phyloP scores from a whole-genome alignment of 2,113 vertebrate genomes.

The Sceloporus undulatus region DNA sequence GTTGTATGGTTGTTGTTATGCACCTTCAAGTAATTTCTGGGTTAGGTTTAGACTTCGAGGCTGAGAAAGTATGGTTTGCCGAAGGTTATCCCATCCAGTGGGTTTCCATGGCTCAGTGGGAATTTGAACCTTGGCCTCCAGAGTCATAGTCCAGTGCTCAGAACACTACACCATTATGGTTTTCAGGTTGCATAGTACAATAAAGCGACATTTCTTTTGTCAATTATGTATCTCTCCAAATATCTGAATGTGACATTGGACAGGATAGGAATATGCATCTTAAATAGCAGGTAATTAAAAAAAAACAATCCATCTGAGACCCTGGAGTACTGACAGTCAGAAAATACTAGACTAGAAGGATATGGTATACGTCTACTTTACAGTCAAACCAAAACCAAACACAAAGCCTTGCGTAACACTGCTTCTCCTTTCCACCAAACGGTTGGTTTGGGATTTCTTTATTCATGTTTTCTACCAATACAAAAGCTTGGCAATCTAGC shows the following conservation, averaged over 20 bases:
- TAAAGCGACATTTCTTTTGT: not conserved
- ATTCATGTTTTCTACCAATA: not conserved
- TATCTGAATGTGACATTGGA: too few species aligned
- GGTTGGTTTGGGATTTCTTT: not conserved
- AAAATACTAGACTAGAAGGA: not conserved
- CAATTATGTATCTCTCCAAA: too few species aligned
- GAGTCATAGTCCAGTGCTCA: too few species aligned
- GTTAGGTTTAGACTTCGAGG: too few species aligned
- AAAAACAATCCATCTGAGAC: not conserved
- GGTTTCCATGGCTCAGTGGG: too few species aligned
- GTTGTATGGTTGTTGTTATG: too few species aligned
- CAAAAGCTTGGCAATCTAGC: not conserved
- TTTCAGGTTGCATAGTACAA: not conserved
- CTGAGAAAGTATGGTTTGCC: too few species aligned
- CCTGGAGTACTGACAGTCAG: not conserved
- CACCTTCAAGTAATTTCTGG: too few species aligned
- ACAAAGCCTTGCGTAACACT: slow-evolving; percentile 16
- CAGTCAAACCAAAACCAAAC: not conserved
- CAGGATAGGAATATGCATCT: not conserved
- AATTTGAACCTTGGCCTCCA: too few species aligned
- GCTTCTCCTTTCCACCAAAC: not conserved
- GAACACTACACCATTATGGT: too few species aligned
- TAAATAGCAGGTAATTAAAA: not conserved
- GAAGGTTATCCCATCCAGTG: too few species aligned
- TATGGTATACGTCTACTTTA: not conserved